Evolutionary conservation across 2,113 vertebrate species (phyloP).

Genomic region (Scytalopus superciliaris): DNA sequence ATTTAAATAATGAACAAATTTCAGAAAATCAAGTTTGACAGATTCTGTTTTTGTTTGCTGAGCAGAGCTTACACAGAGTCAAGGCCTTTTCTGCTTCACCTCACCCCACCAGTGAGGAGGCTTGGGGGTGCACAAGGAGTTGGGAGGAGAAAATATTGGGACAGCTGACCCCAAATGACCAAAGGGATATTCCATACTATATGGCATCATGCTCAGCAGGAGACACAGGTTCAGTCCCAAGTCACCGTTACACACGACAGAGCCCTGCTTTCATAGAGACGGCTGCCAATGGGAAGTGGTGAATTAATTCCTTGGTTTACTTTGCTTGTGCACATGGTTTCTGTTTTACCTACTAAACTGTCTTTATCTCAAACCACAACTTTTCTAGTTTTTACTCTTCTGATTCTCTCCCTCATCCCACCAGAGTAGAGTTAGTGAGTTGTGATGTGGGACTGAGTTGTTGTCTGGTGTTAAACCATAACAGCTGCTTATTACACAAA

Average conservation of each 20-base stretch:
- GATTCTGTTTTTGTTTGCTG: background rate
- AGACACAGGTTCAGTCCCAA: background rate
- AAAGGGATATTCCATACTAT: background rate
- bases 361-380: background rate
- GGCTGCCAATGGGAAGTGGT: no score
- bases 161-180: no score
- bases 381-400: background rate
- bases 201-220: no score
- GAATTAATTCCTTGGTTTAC: background rate
- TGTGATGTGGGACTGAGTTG: background rate
- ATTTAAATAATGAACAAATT: background rate
- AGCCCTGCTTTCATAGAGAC: background rate
- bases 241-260: background rate
- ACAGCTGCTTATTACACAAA: background rate
- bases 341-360: background rate
- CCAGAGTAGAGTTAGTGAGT: accelerated
- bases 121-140: accelerated
- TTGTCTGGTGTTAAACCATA: accelerated
- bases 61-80: background rate
- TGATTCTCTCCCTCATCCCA: background rate
- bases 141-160: background rate
- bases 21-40: background rate
- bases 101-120: background rate
- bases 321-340: background rate
- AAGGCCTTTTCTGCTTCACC: background rate